phyloP scores from a whole-genome alignment of 2,888 invertebrate species.

The Leptinotarsa juncta region DNA sequence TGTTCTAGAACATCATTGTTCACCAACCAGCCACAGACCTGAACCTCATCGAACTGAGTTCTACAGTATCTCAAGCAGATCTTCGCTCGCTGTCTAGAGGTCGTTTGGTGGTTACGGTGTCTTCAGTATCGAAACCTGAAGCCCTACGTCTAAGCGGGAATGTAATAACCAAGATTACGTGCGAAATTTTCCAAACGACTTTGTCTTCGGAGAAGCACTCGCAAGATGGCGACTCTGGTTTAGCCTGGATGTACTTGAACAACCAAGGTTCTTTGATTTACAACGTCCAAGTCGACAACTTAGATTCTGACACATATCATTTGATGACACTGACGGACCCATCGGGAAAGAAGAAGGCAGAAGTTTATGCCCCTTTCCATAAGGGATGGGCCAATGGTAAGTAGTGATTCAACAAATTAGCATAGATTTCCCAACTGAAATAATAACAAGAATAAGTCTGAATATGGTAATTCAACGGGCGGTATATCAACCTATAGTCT shows the following conservation, averaged over 20 bases:
- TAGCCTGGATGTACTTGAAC: conserved; percentile 84
- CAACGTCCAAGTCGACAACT: conserved; percentile 78
- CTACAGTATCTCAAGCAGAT: conserved; percentile 81
- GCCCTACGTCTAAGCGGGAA: conserved; percentile 75
- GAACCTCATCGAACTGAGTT: conserved; percentile 82
- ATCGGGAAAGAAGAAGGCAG: conserved; percentile 72
- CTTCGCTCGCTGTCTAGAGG: conserved; percentile 81
- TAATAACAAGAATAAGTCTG: not conserved
- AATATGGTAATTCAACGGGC: too few relatives aligned
- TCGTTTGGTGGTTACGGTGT: conserved; percentile 77
- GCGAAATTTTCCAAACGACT: conserved; percentile 84
- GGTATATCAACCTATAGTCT: too few relatives aligned
- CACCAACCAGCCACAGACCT: conserved; percentile 81
- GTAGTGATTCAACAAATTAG: not conserved
- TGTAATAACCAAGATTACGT: conserved; percentile 80
- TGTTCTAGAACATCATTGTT: conserved; percentile 71
- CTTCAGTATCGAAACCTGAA: conserved; percentile 76
- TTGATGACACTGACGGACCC: conserved; percentile 81
- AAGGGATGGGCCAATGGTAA: conserved; percentile 76
- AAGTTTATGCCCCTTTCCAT: conserved; percentile 72
- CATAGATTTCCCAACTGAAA: not conserved
- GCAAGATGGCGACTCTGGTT: conserved; percentile 70
- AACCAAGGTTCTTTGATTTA: conserved; percentile 83
- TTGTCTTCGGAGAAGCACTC: conserved; percentile 65
- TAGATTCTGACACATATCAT: conserved; percentile 67